These are phyloP conservation scores for Dasypolia templi DNA, from an alignment of 2,888 invertebrate species.

Conservation along the genomic window DNA sequence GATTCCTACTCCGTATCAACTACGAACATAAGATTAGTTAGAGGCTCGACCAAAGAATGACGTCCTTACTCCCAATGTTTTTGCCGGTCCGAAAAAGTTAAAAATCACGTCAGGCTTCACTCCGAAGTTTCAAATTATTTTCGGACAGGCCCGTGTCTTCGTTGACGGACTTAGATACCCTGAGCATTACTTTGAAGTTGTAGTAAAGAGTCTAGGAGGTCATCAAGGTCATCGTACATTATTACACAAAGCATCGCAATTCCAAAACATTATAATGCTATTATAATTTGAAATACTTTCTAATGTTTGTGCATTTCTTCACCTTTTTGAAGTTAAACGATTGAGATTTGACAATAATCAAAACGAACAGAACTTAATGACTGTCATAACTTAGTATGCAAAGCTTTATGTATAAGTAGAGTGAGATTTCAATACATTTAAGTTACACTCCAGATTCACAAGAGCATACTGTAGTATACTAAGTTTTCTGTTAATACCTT, in stretches of 20 bases:
- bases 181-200: background rate
- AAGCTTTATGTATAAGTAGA: too few species aligned
- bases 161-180: too few species aligned
- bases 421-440: background rate
- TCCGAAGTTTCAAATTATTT: too few species aligned
- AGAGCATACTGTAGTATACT: background rate
- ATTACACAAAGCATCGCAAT: conserved; percentile 17
- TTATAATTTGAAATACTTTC: background rate
- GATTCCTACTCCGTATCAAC: too few species aligned
- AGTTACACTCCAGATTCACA: background rate
- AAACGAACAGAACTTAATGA: background rate
- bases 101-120: too few species aligned
- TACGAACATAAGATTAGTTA: too few species aligned
- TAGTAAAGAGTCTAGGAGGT: background rate
- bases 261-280: conserved; percentile 13
- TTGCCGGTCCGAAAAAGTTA: too few species aligned
- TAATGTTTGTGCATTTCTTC: background rate
- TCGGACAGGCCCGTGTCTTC: too few species aligned
- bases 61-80: too few species aligned
- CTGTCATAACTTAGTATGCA: background rate
- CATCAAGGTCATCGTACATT: conserved; percentile 24
- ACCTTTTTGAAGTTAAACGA: background rate
- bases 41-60: too few species aligned
- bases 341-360: background rate
- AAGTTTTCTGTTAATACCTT: background rate